phyloP scores from a whole-genome alignment of 2,888 invertebrate species.

The Xestia rhomboidea region DNA sequence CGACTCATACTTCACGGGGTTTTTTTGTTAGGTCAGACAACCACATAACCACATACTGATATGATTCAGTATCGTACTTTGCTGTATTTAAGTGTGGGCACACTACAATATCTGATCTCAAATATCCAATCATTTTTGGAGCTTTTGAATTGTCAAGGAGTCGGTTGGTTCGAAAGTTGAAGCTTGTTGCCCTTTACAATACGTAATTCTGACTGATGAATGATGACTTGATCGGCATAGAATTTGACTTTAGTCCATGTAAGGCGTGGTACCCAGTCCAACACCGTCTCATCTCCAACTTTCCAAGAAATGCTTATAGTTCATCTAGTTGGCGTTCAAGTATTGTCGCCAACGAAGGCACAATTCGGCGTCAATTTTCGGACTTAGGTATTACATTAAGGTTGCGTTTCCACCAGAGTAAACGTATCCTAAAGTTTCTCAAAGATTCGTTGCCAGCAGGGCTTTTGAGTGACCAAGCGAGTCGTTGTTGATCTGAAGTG shows the following conservation, averaged over 20 bases:
- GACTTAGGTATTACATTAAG: too few species aligned
- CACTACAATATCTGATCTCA: background rate
- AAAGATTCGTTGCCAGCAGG: background rate
- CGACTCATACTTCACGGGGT: background rate
- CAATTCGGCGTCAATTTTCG: background rate
- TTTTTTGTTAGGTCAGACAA: background rate
- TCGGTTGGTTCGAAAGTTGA: background rate
- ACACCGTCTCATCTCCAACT: background rate
- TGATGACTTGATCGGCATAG: background rate
- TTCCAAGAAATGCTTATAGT: background rate
- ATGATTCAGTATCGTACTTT: slow-evolving; percentile 25
- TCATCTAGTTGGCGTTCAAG: background rate
- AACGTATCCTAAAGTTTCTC: too few species aligned
- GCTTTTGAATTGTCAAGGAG: background rate
- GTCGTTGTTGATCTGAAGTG: background rate
- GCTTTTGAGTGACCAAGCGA: background rate
- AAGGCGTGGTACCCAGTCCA: background rate
- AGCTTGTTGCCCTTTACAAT: background rate
- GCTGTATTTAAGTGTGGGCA: background rate
- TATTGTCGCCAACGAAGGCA: too few species aligned
- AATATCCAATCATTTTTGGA: too few species aligned
- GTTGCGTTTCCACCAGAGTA: too few species aligned
- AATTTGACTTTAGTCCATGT: background rate
- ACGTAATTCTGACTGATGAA: background rate
- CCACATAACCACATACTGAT: slow-evolving; percentile 8